A percentile compares a stretch with the other conserved stretches of the same genome.
Evolutionary conservation across 2,113 vertebrate species (phyloP).

Genomic region (Maccullochella peelii): DNA sequence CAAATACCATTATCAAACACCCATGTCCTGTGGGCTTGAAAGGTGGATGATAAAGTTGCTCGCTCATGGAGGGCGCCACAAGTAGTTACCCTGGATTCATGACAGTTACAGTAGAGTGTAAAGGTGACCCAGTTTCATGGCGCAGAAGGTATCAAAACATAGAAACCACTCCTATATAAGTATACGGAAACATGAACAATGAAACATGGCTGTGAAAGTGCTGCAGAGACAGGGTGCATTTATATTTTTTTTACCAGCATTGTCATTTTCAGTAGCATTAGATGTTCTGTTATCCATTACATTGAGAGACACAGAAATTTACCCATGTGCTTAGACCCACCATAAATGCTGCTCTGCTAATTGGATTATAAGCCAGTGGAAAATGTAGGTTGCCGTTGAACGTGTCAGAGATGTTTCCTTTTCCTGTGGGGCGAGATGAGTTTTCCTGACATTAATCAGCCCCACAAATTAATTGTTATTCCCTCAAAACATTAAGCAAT

Average conservation of each 20-base stretch:
- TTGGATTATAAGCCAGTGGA: slow-evolving; percentile 76
- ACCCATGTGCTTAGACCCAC: slow-evolving; percentile 56
- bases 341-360: slow-evolving; percentile 69
- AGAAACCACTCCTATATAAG: no score
- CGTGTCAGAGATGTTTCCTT: slow-evolving; percentile 68
- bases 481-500: slow-evolving; percentile 75
- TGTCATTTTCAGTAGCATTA: slow-evolving; percentile 28
- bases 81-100: no score
- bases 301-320: slow-evolving; percentile 45
- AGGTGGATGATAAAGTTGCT: no score
- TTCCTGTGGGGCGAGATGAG: slow-evolving; percentile 69
- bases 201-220: not conserved
- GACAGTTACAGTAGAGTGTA: no score
- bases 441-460: slow-evolving; percentile 76
- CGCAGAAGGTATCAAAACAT: no score
- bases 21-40: no score
- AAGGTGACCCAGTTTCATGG: no score
- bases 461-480: slow-evolving; percentile 79
- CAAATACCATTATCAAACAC: no score
- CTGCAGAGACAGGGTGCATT: not conserved
- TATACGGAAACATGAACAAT: not conserved
- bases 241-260: slow-evolving; percentile 12
- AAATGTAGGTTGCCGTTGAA: slow-evolving; percentile 78
- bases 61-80: no score
- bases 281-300: slow-evolving; percentile 38